Base-by-base conservation (phyloP, 2,888 invertebrate genomes). In the Tanytarsus gracilentus region DNA sequence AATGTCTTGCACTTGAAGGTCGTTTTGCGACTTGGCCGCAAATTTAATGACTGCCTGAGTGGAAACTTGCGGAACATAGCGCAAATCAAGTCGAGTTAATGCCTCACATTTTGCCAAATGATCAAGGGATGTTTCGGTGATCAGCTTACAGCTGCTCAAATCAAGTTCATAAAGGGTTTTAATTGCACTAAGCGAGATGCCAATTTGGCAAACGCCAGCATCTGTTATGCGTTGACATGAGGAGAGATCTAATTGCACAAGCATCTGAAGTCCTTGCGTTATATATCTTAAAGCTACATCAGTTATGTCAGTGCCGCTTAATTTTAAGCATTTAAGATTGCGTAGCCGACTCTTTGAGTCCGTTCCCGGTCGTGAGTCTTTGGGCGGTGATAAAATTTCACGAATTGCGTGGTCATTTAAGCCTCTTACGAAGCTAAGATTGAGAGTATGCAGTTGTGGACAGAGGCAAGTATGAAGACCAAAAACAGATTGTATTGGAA, bases 141-240 rank as follows among this genome's bases (percentile, higher is more conserved):
- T 81, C 67, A 88, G 76, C 59, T 86, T 82, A 71, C 91, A 90
- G 65, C 87, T 86, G 61, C 89, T 86, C 65, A 93, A 76, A 72
- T 91, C 89, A 30, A 93, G 77, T 64, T 84, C 83, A 62, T 81
- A 77, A 63, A 93, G 76, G 23, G 84, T 83, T 48, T 75, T 77
- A 8, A 78, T 72, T 3, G 79, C 77, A n/a, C 84, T 83, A 62
- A 86, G 83, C 27, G 83, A 80, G 62, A 88, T 85, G 56, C 86
- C 86, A 48, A 93, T 77, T 72, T 91, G 90, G 25, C 91, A 90
- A 52, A 94, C 86, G 50, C 93, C 93, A 9, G 91, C 89, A 72
- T 95, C 93, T 0, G 92, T 90, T 39, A 95, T 81, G 23, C 91
- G 81, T 61, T 88, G 85, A 73, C 95, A 95, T 61, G 89, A 88